These are phyloP conservation scores for Nicator chloris DNA, from an alignment of 2,113 vertebrate genomes.

Conservation along the genomic window DNA sequence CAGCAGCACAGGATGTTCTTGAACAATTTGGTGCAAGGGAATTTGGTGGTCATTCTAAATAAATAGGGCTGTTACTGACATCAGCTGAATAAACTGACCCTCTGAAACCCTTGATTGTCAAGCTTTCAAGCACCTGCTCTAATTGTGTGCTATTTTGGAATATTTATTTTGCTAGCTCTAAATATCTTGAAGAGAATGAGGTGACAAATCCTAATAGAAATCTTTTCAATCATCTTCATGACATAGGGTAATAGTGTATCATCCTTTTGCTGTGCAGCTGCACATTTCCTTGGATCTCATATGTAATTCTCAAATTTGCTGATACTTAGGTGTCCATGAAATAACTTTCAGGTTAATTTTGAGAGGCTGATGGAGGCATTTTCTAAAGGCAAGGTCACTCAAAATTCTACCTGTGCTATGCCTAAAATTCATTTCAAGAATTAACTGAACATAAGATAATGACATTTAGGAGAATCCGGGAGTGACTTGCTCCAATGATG, in stretches of 20 bases:
- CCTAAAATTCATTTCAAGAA: not conserved
- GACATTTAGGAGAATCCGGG: not conserved
- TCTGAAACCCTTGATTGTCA: not conserved
- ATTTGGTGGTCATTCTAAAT: not conserved
- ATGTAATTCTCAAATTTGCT: not conserved
- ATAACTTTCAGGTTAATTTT: not conserved
- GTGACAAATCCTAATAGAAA: not conserved
- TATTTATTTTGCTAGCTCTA: not conserved
- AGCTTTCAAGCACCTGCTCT: not conserved
- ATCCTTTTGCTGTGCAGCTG: not conserved
- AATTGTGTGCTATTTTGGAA: not conserved
- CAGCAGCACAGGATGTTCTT: not conserved
- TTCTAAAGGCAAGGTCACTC: not conserved
- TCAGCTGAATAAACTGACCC: not conserved
- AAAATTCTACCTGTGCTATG: not conserved
- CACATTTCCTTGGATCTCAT: not conserved
- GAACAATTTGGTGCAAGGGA: not conserved
- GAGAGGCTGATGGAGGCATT: not conserved
- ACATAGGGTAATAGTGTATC: rapidly evolving
- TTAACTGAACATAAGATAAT: not conserved
- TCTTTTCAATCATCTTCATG: not conserved
- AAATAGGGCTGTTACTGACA: not conserved
- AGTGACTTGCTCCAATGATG: not conserved
- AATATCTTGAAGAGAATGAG: not conserved
- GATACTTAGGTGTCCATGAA: not conserved